Conservation (phyloP, 2,113 vertebrate genomes). For the Chionomys nivalis region DNA sequence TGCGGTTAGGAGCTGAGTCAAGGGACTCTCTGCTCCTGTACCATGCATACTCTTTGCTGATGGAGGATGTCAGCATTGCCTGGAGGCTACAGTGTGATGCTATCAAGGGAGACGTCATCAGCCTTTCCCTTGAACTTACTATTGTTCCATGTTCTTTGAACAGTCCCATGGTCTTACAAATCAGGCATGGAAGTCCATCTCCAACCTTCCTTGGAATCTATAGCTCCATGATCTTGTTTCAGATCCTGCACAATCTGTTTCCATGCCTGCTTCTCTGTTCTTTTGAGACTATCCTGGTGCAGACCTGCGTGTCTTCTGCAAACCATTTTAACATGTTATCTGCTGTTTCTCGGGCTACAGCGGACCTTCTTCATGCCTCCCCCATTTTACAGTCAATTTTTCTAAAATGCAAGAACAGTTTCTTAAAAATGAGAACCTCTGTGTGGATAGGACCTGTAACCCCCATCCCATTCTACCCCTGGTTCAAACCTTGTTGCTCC, state of each 20-base stretch:
- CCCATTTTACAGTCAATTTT: not conserved
- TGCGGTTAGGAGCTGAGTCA: not conserved
- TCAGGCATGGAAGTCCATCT: not conserved
- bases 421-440: not conserved
- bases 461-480: too few species aligned
- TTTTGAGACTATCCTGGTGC: not conserved
- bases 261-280: not conserved
- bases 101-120: too few species aligned
- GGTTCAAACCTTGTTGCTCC: not conserved
- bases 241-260: too few species aligned
- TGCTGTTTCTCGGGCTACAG: not conserved
- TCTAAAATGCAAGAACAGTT: not conserved
- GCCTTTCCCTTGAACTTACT: too few species aligned
- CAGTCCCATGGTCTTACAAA: too few species aligned
- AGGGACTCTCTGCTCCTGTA: rapidly evolving
- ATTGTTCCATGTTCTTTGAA: not conserved
- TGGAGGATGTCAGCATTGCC: not conserved
- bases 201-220: not conserved
- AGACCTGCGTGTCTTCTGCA: not conserved
- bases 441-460: not conserved
- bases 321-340: rapidly evolving
- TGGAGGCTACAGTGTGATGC: not conserved
- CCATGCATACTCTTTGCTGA: not conserved
- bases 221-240: rapidly evolving
- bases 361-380: not conserved